These are phyloP conservation scores for Germaria angustata DNA, from an alignment of 2,888 invertebrate genomes.

Conservation along the genomic window DNA sequence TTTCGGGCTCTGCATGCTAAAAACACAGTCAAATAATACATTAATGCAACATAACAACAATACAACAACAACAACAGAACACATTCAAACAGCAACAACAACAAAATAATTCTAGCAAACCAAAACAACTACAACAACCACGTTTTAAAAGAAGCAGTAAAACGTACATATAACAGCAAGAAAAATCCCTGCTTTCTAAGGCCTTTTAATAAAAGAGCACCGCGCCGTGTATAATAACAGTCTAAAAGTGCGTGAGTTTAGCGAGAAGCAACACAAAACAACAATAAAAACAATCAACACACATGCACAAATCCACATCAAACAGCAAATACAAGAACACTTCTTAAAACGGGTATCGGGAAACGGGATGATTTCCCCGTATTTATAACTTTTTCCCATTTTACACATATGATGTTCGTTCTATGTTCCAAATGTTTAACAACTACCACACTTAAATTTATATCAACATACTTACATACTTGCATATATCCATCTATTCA, in stretches of 20 bases:
- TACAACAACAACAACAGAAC: slow-evolving; percentile 21
- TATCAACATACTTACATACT: not conserved
- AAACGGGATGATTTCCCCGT: slow-evolving; percentile 71
- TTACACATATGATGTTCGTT: slow-evolving; percentile 30
- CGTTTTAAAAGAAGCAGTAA: not conserved
- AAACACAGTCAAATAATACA: slow-evolving; percentile 56
- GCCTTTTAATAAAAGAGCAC: slow-evolving; percentile 50
- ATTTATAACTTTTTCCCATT: slow-evolving; percentile 61
- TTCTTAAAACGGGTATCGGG: slow-evolving; percentile 53
- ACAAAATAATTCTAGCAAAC: slow-evolving; percentile 40
- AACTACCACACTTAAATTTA: not conserved
- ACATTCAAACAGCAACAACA: slow-evolving; percentile 20
- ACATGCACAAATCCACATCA: not conserved
- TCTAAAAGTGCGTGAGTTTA: slow-evolving; percentile 66
- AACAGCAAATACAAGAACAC: slow-evolving; percentile 42
- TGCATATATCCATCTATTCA: too few relatives aligned
- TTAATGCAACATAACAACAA: slow-evolving; percentile 59
- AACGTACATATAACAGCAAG: not conserved
- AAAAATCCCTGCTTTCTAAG: slow-evolving; percentile 64
- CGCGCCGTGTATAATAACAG: slow-evolving; percentile 31
- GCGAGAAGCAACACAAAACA: slow-evolving; percentile 40
- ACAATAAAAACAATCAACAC: slow-evolving; percentile 1
- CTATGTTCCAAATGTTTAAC: slow-evolving; percentile 2
- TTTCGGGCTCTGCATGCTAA: slow-evolving; percentile 65
- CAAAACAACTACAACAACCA: slow-evolving; percentile 39